Evolutionary conservation across 1,140 invertebrate species (phyloP).

Genomic region (Drosophila sproati): DNA sequence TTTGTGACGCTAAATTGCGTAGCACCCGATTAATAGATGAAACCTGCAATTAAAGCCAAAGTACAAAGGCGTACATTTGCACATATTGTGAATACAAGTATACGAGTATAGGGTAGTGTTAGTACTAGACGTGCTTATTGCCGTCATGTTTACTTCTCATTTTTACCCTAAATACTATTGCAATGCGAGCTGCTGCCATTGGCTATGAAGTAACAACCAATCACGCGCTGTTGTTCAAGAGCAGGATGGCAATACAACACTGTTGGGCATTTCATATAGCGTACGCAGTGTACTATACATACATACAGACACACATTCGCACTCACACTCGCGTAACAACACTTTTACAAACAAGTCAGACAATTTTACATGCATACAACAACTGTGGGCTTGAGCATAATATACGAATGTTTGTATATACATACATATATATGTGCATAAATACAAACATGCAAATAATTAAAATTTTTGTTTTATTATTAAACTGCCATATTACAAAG

Average conservation of each 20-base stretch:
- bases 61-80: slow-evolving; percentile 16
- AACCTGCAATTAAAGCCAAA: slow-evolving; percentile 89
- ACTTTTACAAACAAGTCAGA: slow-evolving; percentile 3
- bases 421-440: background rate
- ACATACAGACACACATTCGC: slow-evolving; percentile 5
- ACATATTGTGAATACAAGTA: slow-evolving; percentile 3
- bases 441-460: background rate
- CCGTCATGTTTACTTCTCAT: slow-evolving; percentile 17
- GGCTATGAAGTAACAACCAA: slow-evolving; percentile 50
- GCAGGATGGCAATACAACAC: slow-evolving; percentile 35
- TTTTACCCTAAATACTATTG: slow-evolving; percentile 28
- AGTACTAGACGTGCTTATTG: background rate
- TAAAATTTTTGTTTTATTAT: no score
- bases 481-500: no score
- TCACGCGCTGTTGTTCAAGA: slow-evolving; percentile 34
- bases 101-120: background rate
- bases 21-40: slow-evolving; percentile 99
- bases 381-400: background rate
- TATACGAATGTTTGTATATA: background rate
- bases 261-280: slow-evolving; percentile 8
- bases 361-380: slow-evolving; percentile 6
- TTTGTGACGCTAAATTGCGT: slow-evolving; percentile 98
- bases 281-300: background rate
- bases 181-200: slow-evolving; percentile 35
- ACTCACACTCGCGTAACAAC: background rate